These are phyloP conservation scores for Ormyrus nitidulus DNA, from an alignment of 2,888 invertebrate species.

Conservation along the genomic window DNA sequence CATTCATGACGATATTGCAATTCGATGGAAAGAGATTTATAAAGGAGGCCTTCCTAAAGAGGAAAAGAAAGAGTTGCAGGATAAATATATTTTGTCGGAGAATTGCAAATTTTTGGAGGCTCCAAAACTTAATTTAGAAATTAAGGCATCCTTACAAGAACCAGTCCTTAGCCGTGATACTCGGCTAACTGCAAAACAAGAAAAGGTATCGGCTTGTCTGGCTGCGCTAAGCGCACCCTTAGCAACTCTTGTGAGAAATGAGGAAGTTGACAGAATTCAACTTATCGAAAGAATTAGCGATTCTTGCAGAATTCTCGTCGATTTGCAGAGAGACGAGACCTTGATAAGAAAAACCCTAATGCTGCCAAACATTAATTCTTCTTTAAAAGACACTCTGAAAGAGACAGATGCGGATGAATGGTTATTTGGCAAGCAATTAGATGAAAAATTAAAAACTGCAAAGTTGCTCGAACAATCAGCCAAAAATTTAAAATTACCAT, in stretches of 20 bases:
- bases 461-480: slow-evolving; percentile 42
- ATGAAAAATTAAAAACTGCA: slow-evolving; percentile 40
- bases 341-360: slow-evolving; percentile 41
- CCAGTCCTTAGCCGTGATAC: slow-evolving; percentile 26
- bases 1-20: slow-evolving; percentile 7
- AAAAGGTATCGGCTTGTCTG: slow-evolving; percentile 35
- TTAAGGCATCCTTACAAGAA: slow-evolving; percentile 26
- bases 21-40: slow-evolving; percentile 27
- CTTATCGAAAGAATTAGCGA: slow-evolving; percentile 37
- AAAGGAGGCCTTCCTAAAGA: slow-evolving; percentile 31
- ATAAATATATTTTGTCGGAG: slow-evolving; percentile 13
- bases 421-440: slow-evolving; percentile 48
- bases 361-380: slow-evolving; percentile 42
- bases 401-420: slow-evolving; percentile 17
- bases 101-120: slow-evolving; percentile 37
- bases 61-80: slow-evolving; percentile 8
- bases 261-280: background rate
- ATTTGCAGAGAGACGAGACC: slow-evolving; percentile 52
- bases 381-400: slow-evolving; percentile 42
- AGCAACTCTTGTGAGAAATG: background rate
- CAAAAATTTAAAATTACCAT: slow-evolving; percentile 20
- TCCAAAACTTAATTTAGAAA: slow-evolving; percentile 36
- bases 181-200: slow-evolving; percentile 28
- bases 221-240: slow-evolving; percentile 21
- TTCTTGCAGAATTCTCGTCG: slow-evolving; percentile 28